phyloP scores from a whole-genome alignment of 2,797 vertebrate genomes.

The Centropyge bicolor region DNA sequence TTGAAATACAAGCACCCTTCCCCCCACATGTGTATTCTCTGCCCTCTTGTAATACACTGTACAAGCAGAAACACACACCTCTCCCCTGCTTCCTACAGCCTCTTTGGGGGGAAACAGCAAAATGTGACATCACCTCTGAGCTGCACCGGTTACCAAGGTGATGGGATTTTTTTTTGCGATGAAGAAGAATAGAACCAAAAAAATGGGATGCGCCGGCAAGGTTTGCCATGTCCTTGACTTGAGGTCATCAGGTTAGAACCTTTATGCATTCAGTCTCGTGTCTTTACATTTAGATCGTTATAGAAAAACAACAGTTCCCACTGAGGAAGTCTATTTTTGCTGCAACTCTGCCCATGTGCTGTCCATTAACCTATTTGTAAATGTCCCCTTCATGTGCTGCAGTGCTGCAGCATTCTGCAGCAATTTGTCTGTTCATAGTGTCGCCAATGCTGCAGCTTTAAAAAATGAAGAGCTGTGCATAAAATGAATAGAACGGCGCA shows the following conservation, averaged over 20 bases:
- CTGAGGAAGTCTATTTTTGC: constrained; percentile 14
- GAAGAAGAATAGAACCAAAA: constrained; percentile 36
- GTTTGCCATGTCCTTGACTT: constrained; percentile 53
- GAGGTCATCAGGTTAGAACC: constrained; percentile 42
- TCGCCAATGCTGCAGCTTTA: constrained; percentile 30
- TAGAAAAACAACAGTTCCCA: constrained; percentile 10
- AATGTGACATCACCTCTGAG: constrained; percentile 66
- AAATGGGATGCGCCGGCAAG: not conserved
- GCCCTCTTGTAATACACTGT: constrained; percentile 30
- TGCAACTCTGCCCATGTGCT: constrained; percentile 45
- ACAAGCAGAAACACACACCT: constrained; percentile 46
- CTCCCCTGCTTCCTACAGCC: constrained; percentile 30
- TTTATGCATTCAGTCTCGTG: constrained; percentile 1
- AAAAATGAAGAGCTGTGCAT: not conserved
- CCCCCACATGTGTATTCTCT: constrained; percentile 27
- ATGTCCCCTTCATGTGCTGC: constrained; percentile 57
- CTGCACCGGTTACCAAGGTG: constrained; percentile 79
- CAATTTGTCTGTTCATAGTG: constrained; percentile 26
- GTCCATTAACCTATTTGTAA: constrained; percentile 38
- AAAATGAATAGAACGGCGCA: not conserved
- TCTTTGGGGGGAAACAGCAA: constrained; percentile 24
- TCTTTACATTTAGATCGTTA: constrained; percentile 14
- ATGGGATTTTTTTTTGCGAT: constrained; percentile 50
- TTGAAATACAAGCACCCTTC: constrained; percentile 43
- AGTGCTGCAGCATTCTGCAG: constrained; percentile 74